A percentile compares a stretch with the other conserved stretches of the same genome.
Evolutionary conservation across 23 tunicate genomes (phyloP).

Genomic region (Oikopleura vanhoeffeni): DNA sequence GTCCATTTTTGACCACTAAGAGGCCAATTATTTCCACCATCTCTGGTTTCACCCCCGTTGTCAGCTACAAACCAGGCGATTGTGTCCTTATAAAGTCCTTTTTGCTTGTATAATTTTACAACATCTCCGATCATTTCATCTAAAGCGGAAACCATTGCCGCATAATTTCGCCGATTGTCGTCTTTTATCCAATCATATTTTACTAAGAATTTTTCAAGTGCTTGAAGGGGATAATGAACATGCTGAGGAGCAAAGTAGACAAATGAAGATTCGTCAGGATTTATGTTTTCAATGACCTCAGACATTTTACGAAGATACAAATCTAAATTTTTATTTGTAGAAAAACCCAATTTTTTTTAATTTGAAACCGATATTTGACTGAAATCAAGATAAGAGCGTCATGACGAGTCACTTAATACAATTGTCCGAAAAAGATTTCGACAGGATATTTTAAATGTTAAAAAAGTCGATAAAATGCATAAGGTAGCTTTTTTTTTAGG

Average conservation of each 20-base stretch:
- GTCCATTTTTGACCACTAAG: background rate
- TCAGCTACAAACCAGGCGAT: slow-evolving; percentile 29
- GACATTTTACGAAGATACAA: too few species aligned
- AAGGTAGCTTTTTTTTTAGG: too few species aligned
- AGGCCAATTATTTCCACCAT: slow-evolving; percentile 27
- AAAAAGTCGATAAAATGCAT: too few species aligned
- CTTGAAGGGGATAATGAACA: background rate
- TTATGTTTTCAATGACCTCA: too few species aligned
- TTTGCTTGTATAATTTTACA: background rate
- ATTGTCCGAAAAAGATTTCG: too few species aligned
- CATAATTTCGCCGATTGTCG: background rate
- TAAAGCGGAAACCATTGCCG: slow-evolving; percentile 16
- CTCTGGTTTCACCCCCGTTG: slow-evolving; percentile 30
- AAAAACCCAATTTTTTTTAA: too few species aligned
- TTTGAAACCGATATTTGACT: too few species aligned
- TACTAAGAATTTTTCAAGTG: background rate
- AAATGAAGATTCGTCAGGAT: too few species aligned
- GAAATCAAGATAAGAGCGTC: too few species aligned
- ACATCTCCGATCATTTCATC: slow-evolving; percentile 20
- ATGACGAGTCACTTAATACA: too few species aligned
- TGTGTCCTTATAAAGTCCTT: slow-evolving; percentile 21
- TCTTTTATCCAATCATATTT: slow-evolving; percentile 1
- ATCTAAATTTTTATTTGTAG: too few species aligned
- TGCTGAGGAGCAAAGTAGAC: background rate
- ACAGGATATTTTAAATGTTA: too few species aligned